Percentiles rank a stretch among this genome's conserved stretches.
These are phyloP conservation scores for Gymnosoma rotundatum DNA, from an alignment of 2,888 invertebrate species.

Conservation along the genomic window DNA sequence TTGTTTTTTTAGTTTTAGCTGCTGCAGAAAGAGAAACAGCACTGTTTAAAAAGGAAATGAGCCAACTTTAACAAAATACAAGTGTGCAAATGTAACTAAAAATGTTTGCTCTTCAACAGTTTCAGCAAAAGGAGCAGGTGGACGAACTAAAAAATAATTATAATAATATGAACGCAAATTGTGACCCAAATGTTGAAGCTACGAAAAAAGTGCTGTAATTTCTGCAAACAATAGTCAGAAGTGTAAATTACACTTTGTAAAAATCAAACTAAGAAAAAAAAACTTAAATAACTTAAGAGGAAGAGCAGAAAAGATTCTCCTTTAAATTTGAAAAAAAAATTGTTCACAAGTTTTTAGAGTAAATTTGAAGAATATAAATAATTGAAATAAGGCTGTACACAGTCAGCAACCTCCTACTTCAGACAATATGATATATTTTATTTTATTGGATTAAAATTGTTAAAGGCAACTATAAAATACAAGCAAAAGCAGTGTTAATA, in stretches of 20 bases:
- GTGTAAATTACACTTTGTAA: constrained; percentile 48
- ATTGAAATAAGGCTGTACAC: too few species aligned
- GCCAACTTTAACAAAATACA: constrained; percentile 20
- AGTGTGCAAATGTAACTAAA: constrained; percentile 20
- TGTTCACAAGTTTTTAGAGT: too few species aligned
- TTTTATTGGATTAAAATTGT: too few species aligned
- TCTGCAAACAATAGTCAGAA: constrained; percentile 34
- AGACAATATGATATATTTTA: too few species aligned
- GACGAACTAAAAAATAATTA: neutral
- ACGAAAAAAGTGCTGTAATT: constrained; percentile 1
- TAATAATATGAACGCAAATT: constrained; percentile 31
- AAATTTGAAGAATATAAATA: too few species aligned
- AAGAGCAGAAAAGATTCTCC: too few species aligned
- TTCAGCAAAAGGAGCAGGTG: constrained; percentile 14
- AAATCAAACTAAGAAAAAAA: constrained; percentile 15
- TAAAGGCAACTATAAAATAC: too few species aligned
- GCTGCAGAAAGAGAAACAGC: constrained; percentile 9
- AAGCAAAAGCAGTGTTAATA: too few species aligned
- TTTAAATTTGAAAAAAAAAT: too few species aligned
- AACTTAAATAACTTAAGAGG: neutral
- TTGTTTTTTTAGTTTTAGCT: constrained; percentile 24
- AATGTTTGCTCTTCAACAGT: constrained; percentile 45
- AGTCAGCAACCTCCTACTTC: too few species aligned
- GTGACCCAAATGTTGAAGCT: constrained; percentile 42
- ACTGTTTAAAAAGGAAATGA: constrained; percentile 30